Percentiles rank a stretch among this genome's conserved stretches.
These are phyloP conservation scores for Notechis scutatus DNA, from an alignment of 2,113 vertebrate genomes.

Conservation along the genomic window DNA sequence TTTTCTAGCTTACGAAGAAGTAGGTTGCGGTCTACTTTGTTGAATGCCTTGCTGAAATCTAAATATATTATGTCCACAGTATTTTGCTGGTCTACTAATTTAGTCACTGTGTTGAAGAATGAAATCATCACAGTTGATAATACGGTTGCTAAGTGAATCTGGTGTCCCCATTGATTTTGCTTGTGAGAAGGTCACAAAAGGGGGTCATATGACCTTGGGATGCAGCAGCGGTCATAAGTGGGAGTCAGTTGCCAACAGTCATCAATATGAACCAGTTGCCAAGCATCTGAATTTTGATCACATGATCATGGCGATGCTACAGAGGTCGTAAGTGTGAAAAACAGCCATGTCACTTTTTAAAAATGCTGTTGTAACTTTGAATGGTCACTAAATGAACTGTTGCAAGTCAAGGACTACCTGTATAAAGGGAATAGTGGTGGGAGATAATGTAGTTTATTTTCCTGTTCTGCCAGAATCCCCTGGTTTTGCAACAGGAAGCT, in stretches of 20 bases:
- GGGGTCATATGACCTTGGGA: not conserved
- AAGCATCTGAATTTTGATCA: not conserved
- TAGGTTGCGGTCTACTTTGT: too few species aligned
- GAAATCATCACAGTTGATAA: not conserved
- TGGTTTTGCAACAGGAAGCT: conserved; percentile 16
- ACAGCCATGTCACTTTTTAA: not conserved
- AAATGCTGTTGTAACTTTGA: not conserved
- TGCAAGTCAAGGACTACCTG: not conserved
- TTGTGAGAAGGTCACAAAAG: not conserved
- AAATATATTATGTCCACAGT: too few species aligned
- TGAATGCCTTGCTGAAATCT: too few species aligned
- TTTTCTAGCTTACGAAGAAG: too few species aligned
- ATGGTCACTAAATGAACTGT: not conserved
- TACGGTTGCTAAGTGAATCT: not conserved
- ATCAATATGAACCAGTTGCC: not conserved
- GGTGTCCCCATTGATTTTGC: not conserved
- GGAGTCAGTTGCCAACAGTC: not conserved
- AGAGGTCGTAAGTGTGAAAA: not conserved
- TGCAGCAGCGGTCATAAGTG: not conserved
- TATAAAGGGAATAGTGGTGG: not conserved
- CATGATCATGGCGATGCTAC: not conserved
- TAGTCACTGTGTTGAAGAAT: too few species aligned
- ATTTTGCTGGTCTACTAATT: too few species aligned
- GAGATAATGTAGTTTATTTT: conserved; percentile 23
- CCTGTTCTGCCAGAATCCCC: conserved; percentile 34